Base-by-base conservation (phyloP, 2,888 invertebrate genomes). In the Entomobrya multifasciata region DNA sequence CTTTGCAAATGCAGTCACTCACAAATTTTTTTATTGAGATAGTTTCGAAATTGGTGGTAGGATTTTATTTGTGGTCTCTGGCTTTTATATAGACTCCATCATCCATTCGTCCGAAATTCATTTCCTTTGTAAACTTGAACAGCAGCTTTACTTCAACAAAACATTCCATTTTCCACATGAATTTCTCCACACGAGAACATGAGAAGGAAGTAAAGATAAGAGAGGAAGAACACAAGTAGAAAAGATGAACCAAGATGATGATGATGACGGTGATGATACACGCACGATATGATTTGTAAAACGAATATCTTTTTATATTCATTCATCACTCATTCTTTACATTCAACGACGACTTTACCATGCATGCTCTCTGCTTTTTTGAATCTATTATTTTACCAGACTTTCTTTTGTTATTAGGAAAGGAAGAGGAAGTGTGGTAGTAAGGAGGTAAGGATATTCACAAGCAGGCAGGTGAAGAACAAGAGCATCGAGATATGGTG, bases 161-260 rank as follows among this genome's bases (percentile, higher is more conserved):
- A 52, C 72, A 72, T 72, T 72, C 67, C 67, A 67, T 67, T 67
- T 67, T 67, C 67, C 67, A 67, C 72, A 72, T 72, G 52, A 52
- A 49, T 52, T 72, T 72, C 49, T 72, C 27, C 27, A 30, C 72
- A 52, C n/a, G n/a, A 52, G 72, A 72, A 49, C 52, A 52, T 52
- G 10, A 25, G 72, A 49, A 72, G n/a, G n/a, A 11, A 55, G 10
- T 10, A 25, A 49, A 44, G n/a, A 3, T 67, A n/a, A 11, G 44
- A 3, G 27, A 22, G 62, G 25, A 70, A 36, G 25, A 25, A 70
- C 22, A 11, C n/a, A n/a, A n/a, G n/a, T n/a, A 70, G 44, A 49
- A 52, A 72, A 67, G 67, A 52, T 52, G 25, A 72, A 30, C 8
- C 41, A 41, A 65, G 41, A 65, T 65, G 65, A n/a, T 65, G 62